Evolutionary conservation across 23 tunicate genomes (phyloP).

Genomic region (Diplosoma virens): DNA sequence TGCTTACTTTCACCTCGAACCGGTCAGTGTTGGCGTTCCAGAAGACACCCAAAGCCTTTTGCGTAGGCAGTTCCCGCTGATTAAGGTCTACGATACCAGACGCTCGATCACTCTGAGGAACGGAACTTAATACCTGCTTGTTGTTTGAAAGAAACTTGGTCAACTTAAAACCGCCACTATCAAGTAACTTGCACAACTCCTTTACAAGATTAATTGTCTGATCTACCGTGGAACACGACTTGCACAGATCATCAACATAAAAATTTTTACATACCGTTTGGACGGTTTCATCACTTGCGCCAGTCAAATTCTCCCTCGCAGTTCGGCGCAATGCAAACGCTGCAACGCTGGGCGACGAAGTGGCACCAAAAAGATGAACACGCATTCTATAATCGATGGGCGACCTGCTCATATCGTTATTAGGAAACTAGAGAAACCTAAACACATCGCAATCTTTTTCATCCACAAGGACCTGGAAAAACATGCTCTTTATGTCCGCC

Average conservation of each 20-base stretch:
- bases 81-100: neutral
- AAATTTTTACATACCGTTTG: neutral
- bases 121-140: neutral
- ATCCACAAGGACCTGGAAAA: neutral
- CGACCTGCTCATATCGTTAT: neutral
- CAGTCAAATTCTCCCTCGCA: neutral
- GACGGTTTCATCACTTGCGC: neutral
- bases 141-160: neutral
- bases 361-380: slow-evolving; percentile 4
- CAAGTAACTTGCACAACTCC: neutral
- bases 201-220: neutral
- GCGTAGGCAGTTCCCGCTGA: neutral
- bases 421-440: slow-evolving; percentile 3
- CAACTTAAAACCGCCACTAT: neutral
- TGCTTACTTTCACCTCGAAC: neutral
- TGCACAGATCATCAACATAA: slow-evolving; percentile 10
- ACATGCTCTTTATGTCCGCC: slow-evolving; percentile 3
- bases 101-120: neutral
- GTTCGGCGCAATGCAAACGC: neutral
- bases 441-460: neutral
- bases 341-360: neutral
- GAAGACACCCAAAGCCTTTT: neutral
- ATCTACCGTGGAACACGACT: neutral
- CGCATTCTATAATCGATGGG: slow-evolving; percentile 3
- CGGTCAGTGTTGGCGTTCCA: neutral